Evolutionary conservation across 37 sponge, comb jelly and placozoan species (phyloP).

Genomic region (Petrosia ficiformis): DNA sequence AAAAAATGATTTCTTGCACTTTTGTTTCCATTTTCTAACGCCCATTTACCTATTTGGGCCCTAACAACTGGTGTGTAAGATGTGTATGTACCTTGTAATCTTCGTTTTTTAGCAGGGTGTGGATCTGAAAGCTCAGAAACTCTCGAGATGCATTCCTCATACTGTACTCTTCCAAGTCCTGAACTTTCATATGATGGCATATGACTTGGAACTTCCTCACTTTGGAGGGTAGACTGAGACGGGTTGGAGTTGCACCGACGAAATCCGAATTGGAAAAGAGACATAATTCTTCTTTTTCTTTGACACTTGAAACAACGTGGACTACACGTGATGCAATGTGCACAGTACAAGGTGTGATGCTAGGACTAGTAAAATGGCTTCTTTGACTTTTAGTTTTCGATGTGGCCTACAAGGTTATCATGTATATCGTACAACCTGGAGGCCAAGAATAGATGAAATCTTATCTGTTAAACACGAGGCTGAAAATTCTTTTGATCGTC

Average conservation of each 20-base stretch:
- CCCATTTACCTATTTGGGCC: conserved; percentile 42
- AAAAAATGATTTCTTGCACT: conserved; percentile 42
- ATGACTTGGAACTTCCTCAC: not conserved
- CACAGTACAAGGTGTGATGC: no score
- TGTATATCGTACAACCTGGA: no score
- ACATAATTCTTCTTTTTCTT: no score
- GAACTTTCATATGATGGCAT: not conserved
- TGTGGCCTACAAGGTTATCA: no score
- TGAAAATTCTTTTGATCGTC: no score
- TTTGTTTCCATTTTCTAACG: conserved; percentile 60
- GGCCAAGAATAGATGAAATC: no score
- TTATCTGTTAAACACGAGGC: no score
- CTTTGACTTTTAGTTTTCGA: no score
- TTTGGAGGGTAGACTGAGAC: not conserved
- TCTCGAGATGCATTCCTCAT: not conserved
- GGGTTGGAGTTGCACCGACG: not conserved
- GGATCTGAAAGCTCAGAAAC: conserved; percentile 10
- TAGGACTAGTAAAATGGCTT: no score
- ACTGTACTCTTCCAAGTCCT: conserved; percentile 14
- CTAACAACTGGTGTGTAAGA: conserved; percentile 9
- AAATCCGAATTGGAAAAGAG: conserved; percentile 40
- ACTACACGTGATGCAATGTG: no score
- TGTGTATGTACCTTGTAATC: conserved; percentile 1
- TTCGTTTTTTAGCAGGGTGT: no score
- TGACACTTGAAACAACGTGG: no score